These are phyloP conservation scores for Plagodis dolabraria DNA, from an alignment of 2,888 invertebrate genomes.

Conservation along the genomic window DNA sequence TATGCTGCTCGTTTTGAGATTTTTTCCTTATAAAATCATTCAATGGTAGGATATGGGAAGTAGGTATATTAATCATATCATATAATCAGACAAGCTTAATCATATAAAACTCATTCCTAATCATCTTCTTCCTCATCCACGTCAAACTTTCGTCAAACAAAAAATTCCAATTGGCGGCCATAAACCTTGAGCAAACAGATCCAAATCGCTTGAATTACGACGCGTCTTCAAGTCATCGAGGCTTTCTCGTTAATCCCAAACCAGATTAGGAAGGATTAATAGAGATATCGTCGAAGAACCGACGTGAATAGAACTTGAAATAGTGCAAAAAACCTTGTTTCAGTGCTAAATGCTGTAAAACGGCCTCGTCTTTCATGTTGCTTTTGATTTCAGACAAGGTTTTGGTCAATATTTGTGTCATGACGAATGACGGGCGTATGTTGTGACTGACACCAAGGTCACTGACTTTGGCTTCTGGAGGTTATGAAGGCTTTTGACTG, in stretches of 20 bases:
- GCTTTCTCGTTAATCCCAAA: constrained; percentile 27
- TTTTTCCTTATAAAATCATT: too few species aligned
- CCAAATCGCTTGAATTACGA: constrained; percentile 38
- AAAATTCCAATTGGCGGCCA: constrained; percentile 41
- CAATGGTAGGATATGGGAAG: too few species aligned
- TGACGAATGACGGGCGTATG: constrained; percentile 17
- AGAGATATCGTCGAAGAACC: constrained; percentile 6
- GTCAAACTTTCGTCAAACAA: constrained; percentile 28
- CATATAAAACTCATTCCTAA: neutral
- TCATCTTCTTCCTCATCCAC: constrained; percentile 27
- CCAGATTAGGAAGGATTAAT: constrained; percentile 18
- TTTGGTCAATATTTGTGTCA: constrained; percentile 20
- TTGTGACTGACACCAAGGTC: constrained; percentile 19
- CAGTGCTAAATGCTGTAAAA: neutral
- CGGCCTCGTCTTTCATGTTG: constrained; percentile 1
- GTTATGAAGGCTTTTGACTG: constrained; percentile 11
- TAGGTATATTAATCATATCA: too few species aligned
- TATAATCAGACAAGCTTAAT: too few species aligned
- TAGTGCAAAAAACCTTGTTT: neutral
- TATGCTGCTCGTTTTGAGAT: too few species aligned
- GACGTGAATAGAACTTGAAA: constrained; percentile 4
- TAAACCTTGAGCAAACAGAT: constrained; percentile 48
- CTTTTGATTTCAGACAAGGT: constrained; percentile 11
- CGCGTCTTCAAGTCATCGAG: constrained; percentile 20
- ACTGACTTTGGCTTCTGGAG: constrained; percentile 15